Percentiles rank a stretch among this genome's conserved stretches.
Evolutionary conservation across 2,797 vertebrate genomes (phyloP).

Genomic region (Coilia nasus): DNA sequence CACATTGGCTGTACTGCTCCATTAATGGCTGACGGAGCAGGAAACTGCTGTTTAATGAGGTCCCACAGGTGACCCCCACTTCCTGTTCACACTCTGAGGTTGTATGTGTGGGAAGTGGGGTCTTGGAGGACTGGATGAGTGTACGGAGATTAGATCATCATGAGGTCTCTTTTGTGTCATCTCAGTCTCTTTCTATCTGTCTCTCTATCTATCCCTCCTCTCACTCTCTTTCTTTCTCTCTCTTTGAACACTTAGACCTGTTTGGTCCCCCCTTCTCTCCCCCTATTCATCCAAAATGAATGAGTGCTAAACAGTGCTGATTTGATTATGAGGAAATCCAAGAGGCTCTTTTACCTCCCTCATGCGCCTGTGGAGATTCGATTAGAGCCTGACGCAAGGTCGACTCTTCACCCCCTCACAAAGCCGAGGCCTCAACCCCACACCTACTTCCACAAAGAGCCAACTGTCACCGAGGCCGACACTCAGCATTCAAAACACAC

Average conservation of each 20-base stretch:
- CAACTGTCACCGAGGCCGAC: not conserved
- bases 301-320: constrained; percentile 11
- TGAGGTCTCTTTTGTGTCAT: too few species aligned
- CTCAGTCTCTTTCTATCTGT: too few species aligned
- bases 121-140: too few species aligned
- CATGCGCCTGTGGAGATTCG: not conserved
- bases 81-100: too few species aligned
- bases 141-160: too few species aligned
- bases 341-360: not conserved
- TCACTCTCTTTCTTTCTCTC: not conserved
- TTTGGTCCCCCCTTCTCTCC: not conserved
- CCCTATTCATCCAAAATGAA: not conserved
- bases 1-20: not conserved
- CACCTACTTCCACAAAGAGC: not conserved
- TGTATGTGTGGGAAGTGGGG: too few species aligned
- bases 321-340: not conserved
- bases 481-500: not conserved
- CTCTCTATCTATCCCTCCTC: not conserved
- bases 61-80: too few species aligned
- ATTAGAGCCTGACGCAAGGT: not conserved
- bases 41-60: too few species aligned
- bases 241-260: not conserved
- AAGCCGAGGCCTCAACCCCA: not conserved
- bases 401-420: not conserved
- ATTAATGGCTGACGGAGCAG: too few species aligned